A percentile compares a stretch with the other conserved stretches of the same genome.
These are phyloP conservation scores for Gerris buenoi DNA, from an alignment of 1,140 invertebrate species.

Conservation along the genomic window DNA sequence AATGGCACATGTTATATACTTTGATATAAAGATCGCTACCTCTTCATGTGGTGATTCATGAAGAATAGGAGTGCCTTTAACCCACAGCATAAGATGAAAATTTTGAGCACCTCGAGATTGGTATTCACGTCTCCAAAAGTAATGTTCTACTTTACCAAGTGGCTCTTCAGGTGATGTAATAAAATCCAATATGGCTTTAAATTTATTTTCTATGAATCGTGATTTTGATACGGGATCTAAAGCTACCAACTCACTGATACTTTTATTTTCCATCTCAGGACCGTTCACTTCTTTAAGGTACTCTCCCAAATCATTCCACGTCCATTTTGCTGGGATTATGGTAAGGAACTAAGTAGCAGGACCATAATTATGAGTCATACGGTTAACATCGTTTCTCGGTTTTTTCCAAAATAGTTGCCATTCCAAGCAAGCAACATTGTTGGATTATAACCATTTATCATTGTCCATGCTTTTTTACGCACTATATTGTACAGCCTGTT, in stretches of 20 bases:
- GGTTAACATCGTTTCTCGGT: background rate
- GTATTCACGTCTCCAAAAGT: background rate
- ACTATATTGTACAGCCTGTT: background rate
- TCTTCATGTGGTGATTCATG: background rate
- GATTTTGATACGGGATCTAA: background rate
- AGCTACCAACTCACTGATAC: background rate
- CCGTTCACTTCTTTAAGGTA: background rate
- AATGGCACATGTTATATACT: background rate
- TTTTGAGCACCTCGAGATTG: background rate
- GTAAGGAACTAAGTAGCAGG: background rate
- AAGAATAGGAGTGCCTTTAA: background rate
- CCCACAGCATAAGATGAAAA: background rate
- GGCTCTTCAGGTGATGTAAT: background rate
- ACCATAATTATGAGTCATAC: background rate
- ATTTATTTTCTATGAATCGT: background rate
- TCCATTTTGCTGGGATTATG: background rate
- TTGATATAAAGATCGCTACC: background rate
- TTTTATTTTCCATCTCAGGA: background rate
- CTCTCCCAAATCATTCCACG: background rate
- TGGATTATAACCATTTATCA: background rate
- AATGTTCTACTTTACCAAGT: background rate
- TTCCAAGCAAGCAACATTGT: background rate
- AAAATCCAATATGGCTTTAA: background rate
- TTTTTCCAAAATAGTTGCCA: background rate
- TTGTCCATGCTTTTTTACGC: background rate